Conservation (phyloP, 2,797 vertebrate genomes). For the Pangasius krempfi region DNA sequence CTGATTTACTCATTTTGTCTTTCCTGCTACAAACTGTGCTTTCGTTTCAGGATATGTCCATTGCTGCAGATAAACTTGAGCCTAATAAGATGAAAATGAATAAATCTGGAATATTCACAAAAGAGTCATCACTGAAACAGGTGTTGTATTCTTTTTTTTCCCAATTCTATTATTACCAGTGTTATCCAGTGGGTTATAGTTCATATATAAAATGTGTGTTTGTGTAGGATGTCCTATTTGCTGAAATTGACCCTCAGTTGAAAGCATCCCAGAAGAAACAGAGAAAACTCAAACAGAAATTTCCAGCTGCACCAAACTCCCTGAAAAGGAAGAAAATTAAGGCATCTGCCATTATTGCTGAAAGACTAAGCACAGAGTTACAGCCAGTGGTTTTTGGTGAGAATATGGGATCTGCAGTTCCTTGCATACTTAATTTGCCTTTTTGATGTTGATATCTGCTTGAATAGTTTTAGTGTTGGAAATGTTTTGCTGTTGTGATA, state of each 20-base stretch:
- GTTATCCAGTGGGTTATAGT: neutral
- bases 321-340: constrained; percentile 77
- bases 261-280: constrained; percentile 75
- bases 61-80: constrained; percentile 47
- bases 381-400: constrained; percentile 79
- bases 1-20: neutral
- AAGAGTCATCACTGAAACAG: constrained; percentile 37
- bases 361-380: constrained; percentile 53
- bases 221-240: constrained; percentile 50
- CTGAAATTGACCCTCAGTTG: constrained; percentile 43
- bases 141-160: neutral
- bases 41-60: constrained; percentile 57
- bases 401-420: neutral
- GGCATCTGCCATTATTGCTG: constrained; percentile 57
- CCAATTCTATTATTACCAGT: neutral
- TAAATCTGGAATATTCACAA: constrained; percentile 37
- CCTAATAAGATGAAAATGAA: constrained; percentile 44
- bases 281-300: constrained; percentile 81
- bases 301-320: constrained; percentile 79
- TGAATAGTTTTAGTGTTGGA: neutral
- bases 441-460: neutral
- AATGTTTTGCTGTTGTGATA: neutral
- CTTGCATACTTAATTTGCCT: neutral
- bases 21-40: neutral
- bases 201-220: neutral